Base-by-base conservation (phyloP, 2,797 vertebrate species). In the Phrynocephalus guinanensis region DNA sequence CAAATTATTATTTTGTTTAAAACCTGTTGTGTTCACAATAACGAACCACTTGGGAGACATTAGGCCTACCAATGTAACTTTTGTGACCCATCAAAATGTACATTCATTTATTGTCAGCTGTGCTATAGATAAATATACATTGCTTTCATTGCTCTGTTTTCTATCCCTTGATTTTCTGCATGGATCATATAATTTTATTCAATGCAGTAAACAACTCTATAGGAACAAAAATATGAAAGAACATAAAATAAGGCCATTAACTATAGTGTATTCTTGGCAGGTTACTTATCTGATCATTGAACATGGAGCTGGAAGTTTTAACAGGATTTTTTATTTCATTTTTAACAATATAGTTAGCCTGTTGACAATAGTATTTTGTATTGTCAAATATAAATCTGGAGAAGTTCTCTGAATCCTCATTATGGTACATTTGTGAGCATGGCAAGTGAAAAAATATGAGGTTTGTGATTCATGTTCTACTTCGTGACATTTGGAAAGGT, bases 191-290 rank as follows among this genome's bases (percentile, higher is more conserved):
- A 95, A 93, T 95, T 96, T 96, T 95, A 96, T 87, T 91, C 87
- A 86, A 90, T 50, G 52, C n/a, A 94, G 90, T 95, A 96, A 96
- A 95, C 91, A 96, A 95, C 95, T 83, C 93, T 78, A 89, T 85
- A 86, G 71, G 67, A 89, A 89, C 91, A 88, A 93, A 94, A 90
- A 93, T 90, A 94, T 95, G 95, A 92, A 95, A 94, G 83, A 67
- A 79, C 68, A 90, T 95, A 93, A 96, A 96, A 95, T 94, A 87
- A 95, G 90, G 38, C 84, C 89, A 95, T 96, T 97, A 95, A 96
- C 90, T 90, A 89, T 79, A 38, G 33, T 92, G 63, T 50, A 91
- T 86, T 72, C 84, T 82, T 86, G 85, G 38, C 89, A 94, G 83
- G 66, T 76, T 94, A 92, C 52, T 91, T 77, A 93, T 91, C 84